Percentiles rank a stretch among this genome's conserved stretches.
Conservation (phyloP, 2,888 invertebrate genomes). For the Andricus quercusramuli region DNA sequence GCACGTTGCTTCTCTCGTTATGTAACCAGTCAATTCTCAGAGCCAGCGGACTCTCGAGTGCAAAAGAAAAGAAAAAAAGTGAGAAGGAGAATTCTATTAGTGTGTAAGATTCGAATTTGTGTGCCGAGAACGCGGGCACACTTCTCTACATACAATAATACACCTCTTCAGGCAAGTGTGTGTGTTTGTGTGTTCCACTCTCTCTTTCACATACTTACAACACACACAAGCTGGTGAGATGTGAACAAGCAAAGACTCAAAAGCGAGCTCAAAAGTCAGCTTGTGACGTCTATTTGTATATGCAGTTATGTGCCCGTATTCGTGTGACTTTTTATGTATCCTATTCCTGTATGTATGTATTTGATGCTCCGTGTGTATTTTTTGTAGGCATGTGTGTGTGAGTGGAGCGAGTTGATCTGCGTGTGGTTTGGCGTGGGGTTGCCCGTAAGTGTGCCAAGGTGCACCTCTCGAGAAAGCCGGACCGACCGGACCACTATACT, state of each 20-base stretch:
- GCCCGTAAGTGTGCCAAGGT: constrained; percentile 78
- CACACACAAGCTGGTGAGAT: constrained; percentile 37
- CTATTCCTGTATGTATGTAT: not conserved
- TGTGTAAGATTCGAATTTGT: constrained; percentile 32
- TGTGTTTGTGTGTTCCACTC: constrained; percentile 47
- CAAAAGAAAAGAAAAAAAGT: constrained; percentile 45
- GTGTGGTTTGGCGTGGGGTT: constrained; percentile 66
- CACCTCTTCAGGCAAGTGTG: constrained; percentile 46
- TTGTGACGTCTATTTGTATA: not conserved
- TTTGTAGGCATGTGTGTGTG: constrained; percentile 1
- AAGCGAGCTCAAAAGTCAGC: not conserved
- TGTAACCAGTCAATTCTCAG: constrained; percentile 68
- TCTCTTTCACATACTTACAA: constrained; percentile 34
- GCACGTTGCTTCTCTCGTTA: constrained; percentile 57
- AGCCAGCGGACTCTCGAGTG: constrained; percentile 58
- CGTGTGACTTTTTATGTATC: not conserved
- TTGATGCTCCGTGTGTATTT: not conserved
- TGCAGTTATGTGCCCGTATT: not conserved
- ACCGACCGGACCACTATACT: constrained; percentile 69
- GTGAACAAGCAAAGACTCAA: constrained; percentile 18
- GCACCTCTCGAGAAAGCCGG: constrained; percentile 79
- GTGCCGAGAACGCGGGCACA: constrained; percentile 47
- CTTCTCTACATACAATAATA: constrained; percentile 46
- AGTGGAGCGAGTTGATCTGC: constrained; percentile 27
- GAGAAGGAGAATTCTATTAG: constrained; percentile 44